Percentiles rank a stretch among this genome's conserved stretches.
These are phyloP conservation scores for Mimas tiliae DNA, from an alignment of 2,888 invertebrate species.

Conservation along the genomic window DNA sequence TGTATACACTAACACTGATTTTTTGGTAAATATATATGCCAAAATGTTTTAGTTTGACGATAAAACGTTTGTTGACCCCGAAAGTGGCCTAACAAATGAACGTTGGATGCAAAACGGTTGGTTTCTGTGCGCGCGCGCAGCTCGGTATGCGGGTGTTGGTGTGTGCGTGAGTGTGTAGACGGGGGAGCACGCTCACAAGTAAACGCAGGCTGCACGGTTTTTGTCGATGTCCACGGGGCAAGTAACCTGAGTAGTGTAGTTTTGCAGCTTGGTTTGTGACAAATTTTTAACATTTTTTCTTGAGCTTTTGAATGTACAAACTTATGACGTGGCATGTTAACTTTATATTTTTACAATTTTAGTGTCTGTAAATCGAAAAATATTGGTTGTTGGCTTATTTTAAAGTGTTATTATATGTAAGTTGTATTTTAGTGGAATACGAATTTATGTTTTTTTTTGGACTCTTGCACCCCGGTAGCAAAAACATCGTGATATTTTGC, in stretches of 20 bases:
- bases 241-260: slow-evolving; percentile 64
- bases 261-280: slow-evolving; percentile 55
- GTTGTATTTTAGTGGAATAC: no score
- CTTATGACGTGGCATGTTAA: background rate
- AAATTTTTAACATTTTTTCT: background rate
- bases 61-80: slow-evolving; percentile 81
- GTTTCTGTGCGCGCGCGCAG: slow-evolving; percentile 75
- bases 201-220: slow-evolving; percentile 76
- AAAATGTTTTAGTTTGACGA: slow-evolving; percentile 57
- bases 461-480: no score
- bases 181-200: slow-evolving; percentile 51
- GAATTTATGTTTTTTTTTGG: no score
- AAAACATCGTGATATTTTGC: background rate
- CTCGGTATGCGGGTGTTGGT: slow-evolving; percentile 69
- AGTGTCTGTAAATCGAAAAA: no score
- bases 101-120: slow-evolving; percentile 77
- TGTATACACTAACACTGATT: slow-evolving; percentile 30
- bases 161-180: slow-evolving; percentile 55
- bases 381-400: no score
- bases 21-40: slow-evolving; percentile 44
- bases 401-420: no score
- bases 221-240: slow-evolving; percentile 85
- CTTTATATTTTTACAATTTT: no score
- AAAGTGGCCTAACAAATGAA: slow-evolving; percentile 77
- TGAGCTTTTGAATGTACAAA: background rate